Percentiles rank a stretch among this genome's conserved stretches.
Conservation (phyloP, 2,113 vertebrate genomes). For the Corythornis vintsioides region DNA sequence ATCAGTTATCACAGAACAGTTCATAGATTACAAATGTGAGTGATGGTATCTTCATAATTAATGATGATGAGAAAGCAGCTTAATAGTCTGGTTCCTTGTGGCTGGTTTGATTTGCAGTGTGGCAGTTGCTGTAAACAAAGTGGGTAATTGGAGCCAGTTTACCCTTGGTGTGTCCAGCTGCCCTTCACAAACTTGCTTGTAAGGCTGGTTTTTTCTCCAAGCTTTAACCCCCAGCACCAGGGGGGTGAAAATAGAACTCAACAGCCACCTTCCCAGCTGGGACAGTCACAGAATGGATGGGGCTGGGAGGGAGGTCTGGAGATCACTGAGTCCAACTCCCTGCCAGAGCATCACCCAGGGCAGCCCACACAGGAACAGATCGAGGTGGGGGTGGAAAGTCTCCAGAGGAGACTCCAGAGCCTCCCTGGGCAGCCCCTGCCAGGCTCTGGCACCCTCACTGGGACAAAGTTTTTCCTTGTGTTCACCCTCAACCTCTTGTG, state of each 20-base stretch:
- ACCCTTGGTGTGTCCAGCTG: not conserved
- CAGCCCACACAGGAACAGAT: too few species aligned
- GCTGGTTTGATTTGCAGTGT: constrained; percentile 33
- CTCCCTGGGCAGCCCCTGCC: too few species aligned
- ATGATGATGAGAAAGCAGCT: constrained; percentile 32
- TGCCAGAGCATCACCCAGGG: too few species aligned
- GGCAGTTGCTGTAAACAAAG: not conserved
- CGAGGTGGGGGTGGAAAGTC: too few species aligned
- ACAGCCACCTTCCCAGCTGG: not conserved
- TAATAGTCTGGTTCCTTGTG: constrained; percentile 43
- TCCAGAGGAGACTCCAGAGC: too few species aligned
- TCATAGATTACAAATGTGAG: constrained; percentile 37
- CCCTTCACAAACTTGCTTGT: not conserved
- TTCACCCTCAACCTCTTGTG: too few species aligned
- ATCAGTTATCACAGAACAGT: constrained; percentile 10
- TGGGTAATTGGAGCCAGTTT: not conserved
- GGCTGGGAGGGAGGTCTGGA: too few species aligned
- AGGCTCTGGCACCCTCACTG: too few species aligned
- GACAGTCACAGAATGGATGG: not conserved
- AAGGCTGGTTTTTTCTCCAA: not conserved
- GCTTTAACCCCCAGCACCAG: not conserved
- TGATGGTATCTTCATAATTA: constrained; percentile 59
- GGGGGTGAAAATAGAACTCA: not conserved
- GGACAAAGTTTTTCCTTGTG: too few species aligned
- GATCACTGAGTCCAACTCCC: too few species aligned